Base-by-base conservation (phyloP, 2,797 vertebrate genomes). In the Cryptoprocta ferox region DNA sequence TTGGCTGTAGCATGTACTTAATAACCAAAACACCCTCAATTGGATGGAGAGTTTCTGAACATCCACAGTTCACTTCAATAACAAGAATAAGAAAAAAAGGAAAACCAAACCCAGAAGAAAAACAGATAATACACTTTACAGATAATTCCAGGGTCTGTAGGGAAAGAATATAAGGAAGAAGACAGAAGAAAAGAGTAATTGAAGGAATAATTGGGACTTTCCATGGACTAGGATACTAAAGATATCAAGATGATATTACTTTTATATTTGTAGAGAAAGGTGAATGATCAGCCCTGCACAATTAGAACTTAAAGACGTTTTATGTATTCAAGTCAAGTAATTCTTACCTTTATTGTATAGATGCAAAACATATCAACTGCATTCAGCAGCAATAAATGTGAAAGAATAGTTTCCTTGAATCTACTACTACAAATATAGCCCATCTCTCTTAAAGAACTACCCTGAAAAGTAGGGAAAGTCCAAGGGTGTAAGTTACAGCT, bases 261-360 rank as follows among this genome's bases (percentile, higher is more conserved):
- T 94, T 68, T 50, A 35, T n/a, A 92, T 65, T 83, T 78, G 28
- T 19, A 71, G 68, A n/a, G 82, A 96, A 92, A 91, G 45, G 21
- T 89, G 92, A 89, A 66, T 82, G 11, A 84, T 95, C 48, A 65
- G n/a, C n/a, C 37, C 87, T 18, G 16, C n/a, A 26, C 63, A 94
- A 48, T 53, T 81, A 85, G 73, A 91, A 94, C 10, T 66, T 87
- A 56, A 91, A 85, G 89, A 53, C 48, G 28, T 42, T 90, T 79
- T 78, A 68, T 70, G 26, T 48, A 32, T 32, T 56, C 85, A 94
- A 42, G 81, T 95, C 63, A 93, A 71, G 30, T 76, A 76, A 78
- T 88, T 81, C 15, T 92, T 78, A 53, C 59, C 37, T 59, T 92
- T 87, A 65, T 65, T 53, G 3, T n/a, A 53, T 81, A 26, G 15